Evolutionary conservation across 1,140 invertebrate genomes (phyloP), one percentile per base, ranked within the genome.

Genomic region (Antheraea mylitta): DNA sequence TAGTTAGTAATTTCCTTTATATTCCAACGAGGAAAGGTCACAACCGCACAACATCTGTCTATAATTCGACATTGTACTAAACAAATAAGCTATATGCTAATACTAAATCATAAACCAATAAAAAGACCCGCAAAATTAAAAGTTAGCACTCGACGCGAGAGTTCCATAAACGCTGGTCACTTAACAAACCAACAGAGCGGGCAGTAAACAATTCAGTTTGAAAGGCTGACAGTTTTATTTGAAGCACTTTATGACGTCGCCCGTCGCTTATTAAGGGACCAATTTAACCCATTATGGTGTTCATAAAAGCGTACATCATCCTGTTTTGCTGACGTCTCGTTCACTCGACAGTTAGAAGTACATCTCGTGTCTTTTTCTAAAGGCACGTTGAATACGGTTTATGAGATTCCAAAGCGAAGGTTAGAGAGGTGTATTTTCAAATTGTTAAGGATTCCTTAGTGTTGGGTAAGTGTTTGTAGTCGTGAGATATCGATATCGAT

Each of bases 241-340:
- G 61, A 63, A 63, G 37, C 61, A 37, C 45, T 63, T 63, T 63
- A 63, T 63, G 61, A 63, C 61, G 61, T 63, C 61, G 61, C 61
- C 75, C 84, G 82, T 76, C 81, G 79, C 84, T 87, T 89, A 88
- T 89, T 89, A 89, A 91, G 87, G 84, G 82, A 88, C 83, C 87
- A 89, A 91, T 91, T 91, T 85, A 91, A 89, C 81, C 85, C 87
- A 89, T 89, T 90, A 87, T 80, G 80, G 78, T 79, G 81, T 83
- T 84, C 86, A 85, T 87, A 89, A 88, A 87, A 88, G 78, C 79
- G 86, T 83, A 80, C 80, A 85, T 86, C 82, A 82, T 89, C 82
- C 80, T 89, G 87, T 89, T 89, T 83, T 87, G 80, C 80, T 76
- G 53, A 72, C 68, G 61, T 84, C 87, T 69, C 79, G 19, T 60